Conservation (phyloP, 2,113 vertebrate species). For the Chamaea fasciata region DNA sequence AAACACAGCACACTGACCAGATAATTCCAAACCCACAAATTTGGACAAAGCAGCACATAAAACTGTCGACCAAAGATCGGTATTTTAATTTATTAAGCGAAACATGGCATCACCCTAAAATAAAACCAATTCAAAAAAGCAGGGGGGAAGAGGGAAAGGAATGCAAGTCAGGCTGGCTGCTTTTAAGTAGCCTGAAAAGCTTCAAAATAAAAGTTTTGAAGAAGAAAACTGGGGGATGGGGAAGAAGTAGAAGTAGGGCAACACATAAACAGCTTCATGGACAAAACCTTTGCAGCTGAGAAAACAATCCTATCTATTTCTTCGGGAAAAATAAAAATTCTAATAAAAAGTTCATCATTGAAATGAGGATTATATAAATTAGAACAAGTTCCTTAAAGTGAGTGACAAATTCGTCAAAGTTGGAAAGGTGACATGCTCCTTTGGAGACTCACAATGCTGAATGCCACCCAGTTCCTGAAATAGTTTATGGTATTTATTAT, state of each 20-base stretch:
- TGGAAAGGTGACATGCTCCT: not conserved
- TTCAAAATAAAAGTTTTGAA: not conserved
- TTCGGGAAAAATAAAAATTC: not conserved
- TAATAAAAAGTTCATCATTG: not conserved
- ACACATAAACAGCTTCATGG: not conserved
- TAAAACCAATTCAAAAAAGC: not conserved
- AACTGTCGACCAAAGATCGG: not conserved
- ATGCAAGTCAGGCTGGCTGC: not conserved
- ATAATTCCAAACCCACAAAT: not conserved
- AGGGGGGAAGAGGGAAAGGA: not conserved
- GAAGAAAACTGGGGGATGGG: fast-evolving
- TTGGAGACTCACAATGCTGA: not conserved
- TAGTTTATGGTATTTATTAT: not conserved
- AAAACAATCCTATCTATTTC: not conserved
- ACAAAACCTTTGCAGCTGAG: not conserved
- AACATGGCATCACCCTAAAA: not conserved
- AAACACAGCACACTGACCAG: not conserved
- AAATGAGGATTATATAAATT: not conserved
- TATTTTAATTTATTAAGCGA: not conserved
- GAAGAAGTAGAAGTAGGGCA: not conserved
- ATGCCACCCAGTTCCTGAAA: not conserved
- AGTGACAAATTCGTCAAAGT: not conserved
- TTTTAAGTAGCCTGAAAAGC: not conserved
- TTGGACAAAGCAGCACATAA: not conserved
- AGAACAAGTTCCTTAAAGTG: not conserved